A percentile compares a stretch with the other conserved stretches of the same genome.
Conservation (phyloP, 2,113 vertebrate species). For the Ranitomeya imitator region DNA sequence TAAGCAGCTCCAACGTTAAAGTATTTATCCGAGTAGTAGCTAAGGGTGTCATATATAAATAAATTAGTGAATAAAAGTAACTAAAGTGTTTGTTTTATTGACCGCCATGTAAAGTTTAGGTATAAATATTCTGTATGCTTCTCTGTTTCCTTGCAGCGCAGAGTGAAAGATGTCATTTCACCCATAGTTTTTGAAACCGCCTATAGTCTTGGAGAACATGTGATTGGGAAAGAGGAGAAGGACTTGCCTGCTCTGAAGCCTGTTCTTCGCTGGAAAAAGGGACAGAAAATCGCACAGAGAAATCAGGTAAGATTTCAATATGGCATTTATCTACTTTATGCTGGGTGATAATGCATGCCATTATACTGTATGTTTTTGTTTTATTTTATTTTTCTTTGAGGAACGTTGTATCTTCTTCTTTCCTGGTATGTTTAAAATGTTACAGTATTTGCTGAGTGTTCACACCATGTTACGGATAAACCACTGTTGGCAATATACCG, state of each 20-base stretch:
- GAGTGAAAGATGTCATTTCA: slow-evolving; percentile 92
- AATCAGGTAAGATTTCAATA: slow-evolving; percentile 82
- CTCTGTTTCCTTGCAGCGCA: slow-evolving; percentile 77
- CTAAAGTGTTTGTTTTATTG: background rate
- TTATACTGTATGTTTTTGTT: too few relatives aligned
- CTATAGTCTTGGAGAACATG: slow-evolving; percentile 83
- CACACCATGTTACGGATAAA: too few relatives aligned
- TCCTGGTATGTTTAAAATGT: too few relatives aligned
- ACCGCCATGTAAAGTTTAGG: background rate
- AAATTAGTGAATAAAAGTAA: background rate
- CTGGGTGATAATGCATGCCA: too few relatives aligned
- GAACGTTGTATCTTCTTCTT: too few relatives aligned
- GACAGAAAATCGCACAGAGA: slow-evolving; percentile 85
- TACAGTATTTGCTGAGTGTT: too few relatives aligned
- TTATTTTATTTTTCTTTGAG: too few relatives aligned
- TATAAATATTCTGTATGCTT: background rate
- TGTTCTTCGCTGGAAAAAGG: slow-evolving; percentile 92
- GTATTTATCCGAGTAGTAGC: too few relatives aligned
- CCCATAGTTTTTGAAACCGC: slow-evolving; percentile 90
- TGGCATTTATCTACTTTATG: background rate
- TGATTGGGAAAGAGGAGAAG: slow-evolving; percentile 69
- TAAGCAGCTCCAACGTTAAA: too few relatives aligned
- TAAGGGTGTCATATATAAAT: background rate
- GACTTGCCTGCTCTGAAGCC: slow-evolving; percentile 86
- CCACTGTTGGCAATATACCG: too few relatives aligned